Conservation (phyloP, 2,113 vertebrate genomes). For the Hipposideros armiger region DNA sequence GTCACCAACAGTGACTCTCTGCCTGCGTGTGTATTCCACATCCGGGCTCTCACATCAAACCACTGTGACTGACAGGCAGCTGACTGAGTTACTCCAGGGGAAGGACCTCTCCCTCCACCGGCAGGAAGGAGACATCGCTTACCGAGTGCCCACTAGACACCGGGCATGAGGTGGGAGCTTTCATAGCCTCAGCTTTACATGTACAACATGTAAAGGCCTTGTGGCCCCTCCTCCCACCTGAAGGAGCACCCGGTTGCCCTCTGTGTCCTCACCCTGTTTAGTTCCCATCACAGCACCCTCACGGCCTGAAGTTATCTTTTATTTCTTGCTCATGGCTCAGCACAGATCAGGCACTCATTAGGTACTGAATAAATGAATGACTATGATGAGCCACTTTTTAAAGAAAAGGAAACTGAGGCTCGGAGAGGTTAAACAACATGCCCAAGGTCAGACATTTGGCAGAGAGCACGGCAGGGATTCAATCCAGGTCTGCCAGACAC, state of each 20-base stretch:
- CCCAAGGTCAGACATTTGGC: not conserved
- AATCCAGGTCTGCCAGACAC: not conserved
- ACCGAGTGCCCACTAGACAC: accelerated
- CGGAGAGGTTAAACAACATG: not conserved
- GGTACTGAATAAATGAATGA: not conserved
- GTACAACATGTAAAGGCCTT: accelerated
- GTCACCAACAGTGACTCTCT: not conserved
- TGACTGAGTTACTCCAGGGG: accelerated
- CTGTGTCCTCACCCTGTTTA: not conserved
- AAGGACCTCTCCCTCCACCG: no score
- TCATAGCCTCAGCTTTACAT: not conserved
- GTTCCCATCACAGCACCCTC: not conserved
- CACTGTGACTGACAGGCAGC: not conserved
- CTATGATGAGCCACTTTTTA: not conserved
- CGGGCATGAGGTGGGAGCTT: not conserved
- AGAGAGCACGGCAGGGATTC: not conserved
- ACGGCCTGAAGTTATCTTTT: no score
- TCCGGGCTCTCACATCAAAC: not conserved
- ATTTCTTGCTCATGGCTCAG: not conserved
- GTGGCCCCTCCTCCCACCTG: not conserved
- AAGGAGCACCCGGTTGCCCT: not conserved
- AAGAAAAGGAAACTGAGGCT: not conserved
- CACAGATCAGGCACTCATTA: not conserved
- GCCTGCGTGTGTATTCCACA: not conserved
- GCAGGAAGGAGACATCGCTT: accelerated